Percentiles rank a stretch among this genome's conserved stretches.
These are phyloP conservation scores for Pollenia angustigena DNA, from an alignment of 2,888 invertebrate species.

Conservation along the genomic window DNA sequence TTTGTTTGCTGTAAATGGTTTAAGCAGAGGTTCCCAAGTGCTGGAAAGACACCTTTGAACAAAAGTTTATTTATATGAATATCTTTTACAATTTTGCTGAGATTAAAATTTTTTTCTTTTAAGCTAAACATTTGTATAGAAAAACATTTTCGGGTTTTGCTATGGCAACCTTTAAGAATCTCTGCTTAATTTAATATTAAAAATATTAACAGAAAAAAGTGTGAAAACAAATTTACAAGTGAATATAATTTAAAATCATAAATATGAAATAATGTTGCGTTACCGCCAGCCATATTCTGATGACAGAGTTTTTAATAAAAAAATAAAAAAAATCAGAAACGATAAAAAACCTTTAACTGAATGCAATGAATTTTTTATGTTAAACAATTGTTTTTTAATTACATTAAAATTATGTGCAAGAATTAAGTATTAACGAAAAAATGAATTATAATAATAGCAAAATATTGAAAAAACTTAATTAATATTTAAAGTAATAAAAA, in stretches of 20 bases:
- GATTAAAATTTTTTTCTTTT: too few relatives aligned
- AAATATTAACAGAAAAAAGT: conserved; percentile 53
- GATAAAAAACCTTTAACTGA: conserved; percentile 49
- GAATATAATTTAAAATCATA: conserved; percentile 64
- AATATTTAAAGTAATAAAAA: conserved; percentile 65
- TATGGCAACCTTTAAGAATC: neutral
- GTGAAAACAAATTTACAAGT: conserved; percentile 64
- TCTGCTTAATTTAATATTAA: conserved; percentile 27
- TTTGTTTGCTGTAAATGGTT: conserved; percentile 8
- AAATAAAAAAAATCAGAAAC: neutral
- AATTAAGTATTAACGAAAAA: conserved; percentile 43
- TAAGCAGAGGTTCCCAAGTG: conserved; percentile 42
- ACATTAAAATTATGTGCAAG: conserved; percentile 76
- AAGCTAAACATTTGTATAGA: too few relatives aligned
- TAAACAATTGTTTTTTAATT: conserved; percentile 80
- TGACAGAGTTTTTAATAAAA: conserved; percentile 63
- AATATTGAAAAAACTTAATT: conserved; percentile 53
- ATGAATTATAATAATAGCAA: conserved; percentile 28
- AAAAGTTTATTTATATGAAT: neutral
- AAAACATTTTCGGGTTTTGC: neutral
- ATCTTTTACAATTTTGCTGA: neutral
- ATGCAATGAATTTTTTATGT: conserved; percentile 76
- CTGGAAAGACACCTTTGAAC: neutral
- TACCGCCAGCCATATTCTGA: conserved; percentile 26
- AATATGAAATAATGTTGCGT: conserved; percentile 49